Evolutionary conservation across 2,888 invertebrate species (phyloP).

Genomic region (Glaucopsyche alexis): DNA sequence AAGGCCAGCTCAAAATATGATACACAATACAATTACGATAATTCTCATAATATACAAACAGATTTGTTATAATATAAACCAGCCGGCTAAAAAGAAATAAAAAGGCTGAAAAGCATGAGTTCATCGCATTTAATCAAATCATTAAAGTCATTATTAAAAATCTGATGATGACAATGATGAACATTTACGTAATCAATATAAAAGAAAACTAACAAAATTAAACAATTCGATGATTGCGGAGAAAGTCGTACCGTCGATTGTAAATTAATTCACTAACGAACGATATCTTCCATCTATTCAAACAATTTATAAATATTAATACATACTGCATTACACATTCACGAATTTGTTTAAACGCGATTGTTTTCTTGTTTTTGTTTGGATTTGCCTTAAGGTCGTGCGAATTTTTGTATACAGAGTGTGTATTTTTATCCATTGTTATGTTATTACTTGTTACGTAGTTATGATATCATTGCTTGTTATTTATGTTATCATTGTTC

Average conservation of each 20-base stretch:
- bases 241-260: constrained; percentile 36
- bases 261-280: constrained; percentile 43
- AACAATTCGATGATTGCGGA: neutral
- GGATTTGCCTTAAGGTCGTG: constrained; percentile 60
- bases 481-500: neutral
- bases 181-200: constrained; percentile 3
- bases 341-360: constrained; percentile 70
- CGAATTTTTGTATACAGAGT: constrained; percentile 57
- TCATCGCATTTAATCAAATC: neutral
- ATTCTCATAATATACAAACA: no score
- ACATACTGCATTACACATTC: constrained; percentile 68
- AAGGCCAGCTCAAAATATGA: no score
- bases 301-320: constrained; percentile 74
- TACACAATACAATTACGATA: no score
- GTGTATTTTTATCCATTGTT: constrained; percentile 40
- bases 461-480: neutral
- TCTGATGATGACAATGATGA: neutral
- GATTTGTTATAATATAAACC: no score
- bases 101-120: neutral
- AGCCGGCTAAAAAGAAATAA: neutral
- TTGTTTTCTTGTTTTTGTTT: constrained; percentile 66
- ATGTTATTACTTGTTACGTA: neutral
- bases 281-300: constrained; percentile 73
- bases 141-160: no score
- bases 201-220: constrained; percentile 11